Conservation (phyloP, 2,888 invertebrate genomes). For the Metallyticus violacea region DNA sequence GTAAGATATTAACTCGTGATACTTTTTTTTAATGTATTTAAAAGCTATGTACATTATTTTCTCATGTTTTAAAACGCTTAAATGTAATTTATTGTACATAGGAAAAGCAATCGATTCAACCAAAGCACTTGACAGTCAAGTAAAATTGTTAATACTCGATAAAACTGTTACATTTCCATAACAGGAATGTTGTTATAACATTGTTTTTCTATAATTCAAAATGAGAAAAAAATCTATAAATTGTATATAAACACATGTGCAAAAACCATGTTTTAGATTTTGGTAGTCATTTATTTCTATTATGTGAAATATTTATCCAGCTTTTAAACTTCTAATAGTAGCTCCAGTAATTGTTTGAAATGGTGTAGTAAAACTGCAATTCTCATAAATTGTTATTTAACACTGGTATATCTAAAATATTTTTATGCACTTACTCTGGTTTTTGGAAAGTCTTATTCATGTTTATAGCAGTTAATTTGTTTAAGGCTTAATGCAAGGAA, state of each 20-base stretch:
- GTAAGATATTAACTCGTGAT: constrained; percentile 1
- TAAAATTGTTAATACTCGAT: neutral
- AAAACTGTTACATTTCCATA: neutral
- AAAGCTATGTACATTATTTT: constrained; percentile 1
- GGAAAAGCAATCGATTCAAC: neutral
- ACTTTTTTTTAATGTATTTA: neutral
- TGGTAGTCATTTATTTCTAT: neutral
- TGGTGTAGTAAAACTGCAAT: neutral
- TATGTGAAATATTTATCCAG: neutral
- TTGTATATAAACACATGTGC: neutral
- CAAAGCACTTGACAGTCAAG: neutral
- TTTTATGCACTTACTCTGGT: neutral
- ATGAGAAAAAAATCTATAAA: neutral
- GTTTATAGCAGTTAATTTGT: neutral
- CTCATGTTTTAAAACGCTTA: neutral
- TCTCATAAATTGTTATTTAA: neutral
- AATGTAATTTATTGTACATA: constrained; percentile 13
- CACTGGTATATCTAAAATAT: neutral
- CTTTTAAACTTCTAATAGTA: neutral
- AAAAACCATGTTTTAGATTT: neutral
- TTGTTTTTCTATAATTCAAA: neutral
- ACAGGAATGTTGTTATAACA: neutral
- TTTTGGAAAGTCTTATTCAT: neutral
- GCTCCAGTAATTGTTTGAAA: neutral
- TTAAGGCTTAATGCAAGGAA: neutral